Conservation (phyloP, 2,797 vertebrate genomes). For the Anguilla pacifica region DNA sequence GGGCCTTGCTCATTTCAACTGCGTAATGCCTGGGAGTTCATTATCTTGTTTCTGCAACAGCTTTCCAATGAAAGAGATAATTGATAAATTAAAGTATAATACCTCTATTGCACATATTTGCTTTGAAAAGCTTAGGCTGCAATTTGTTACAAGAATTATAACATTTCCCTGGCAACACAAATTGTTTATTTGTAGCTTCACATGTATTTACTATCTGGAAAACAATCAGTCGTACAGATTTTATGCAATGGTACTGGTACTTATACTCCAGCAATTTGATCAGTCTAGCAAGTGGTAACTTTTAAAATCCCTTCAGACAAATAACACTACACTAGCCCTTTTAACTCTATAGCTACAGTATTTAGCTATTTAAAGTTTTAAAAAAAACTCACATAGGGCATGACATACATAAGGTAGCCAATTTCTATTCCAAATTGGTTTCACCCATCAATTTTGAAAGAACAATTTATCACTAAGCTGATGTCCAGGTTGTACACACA, state of each 20-base stretch:
- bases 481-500: too few species aligned
- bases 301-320: neutral
- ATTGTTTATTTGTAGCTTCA: too few species aligned
- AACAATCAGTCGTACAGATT: neutral
- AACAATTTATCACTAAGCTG: too few species aligned
- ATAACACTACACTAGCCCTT: neutral
- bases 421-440: too few species aligned
- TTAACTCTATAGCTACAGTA: too few species aligned
- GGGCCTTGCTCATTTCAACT: too few species aligned
- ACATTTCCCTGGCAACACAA: neutral
- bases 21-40: neutral
- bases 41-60: neutral
- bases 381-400: too few species aligned
- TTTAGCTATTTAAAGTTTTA: too few species aligned
- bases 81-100: neutral
- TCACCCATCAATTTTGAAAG: too few species aligned
- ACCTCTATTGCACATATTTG: neutral
- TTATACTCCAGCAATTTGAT: neutral
- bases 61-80: neutral
- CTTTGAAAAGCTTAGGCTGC: neutral
- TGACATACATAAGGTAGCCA: too few species aligned
- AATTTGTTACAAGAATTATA: neutral
- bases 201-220: neutral
- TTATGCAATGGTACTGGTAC: neutral
- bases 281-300: neutral